These are phyloP conservation scores for Chiridota heheva DNA, from an alignment of 35 echinoderm and acorn worm species.

Conservation along the genomic window DNA sequence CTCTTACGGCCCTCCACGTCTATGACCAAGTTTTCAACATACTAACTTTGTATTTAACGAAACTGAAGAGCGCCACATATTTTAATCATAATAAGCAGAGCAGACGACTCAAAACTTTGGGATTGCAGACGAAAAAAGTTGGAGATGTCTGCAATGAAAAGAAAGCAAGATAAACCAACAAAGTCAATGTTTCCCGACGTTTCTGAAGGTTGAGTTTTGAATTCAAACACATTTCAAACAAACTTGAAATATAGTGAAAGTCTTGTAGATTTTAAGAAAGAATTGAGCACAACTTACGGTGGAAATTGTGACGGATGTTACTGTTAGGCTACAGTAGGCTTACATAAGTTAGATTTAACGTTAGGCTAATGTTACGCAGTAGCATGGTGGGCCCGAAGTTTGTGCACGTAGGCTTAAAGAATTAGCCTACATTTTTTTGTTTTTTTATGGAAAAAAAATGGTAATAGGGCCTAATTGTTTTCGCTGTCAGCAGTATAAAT, in stretches of 20 bases:
- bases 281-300: background rate
- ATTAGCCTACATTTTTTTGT: too few species aligned
- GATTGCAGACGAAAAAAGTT: slow-evolving; percentile 65
- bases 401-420: too few species aligned
- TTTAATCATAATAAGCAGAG: too few species aligned
- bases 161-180: slow-evolving; percentile 81
- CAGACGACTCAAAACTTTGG: slow-evolving; percentile 72
- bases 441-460: too few species aligned
- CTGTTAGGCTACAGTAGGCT: background rate
- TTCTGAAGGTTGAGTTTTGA: slow-evolving; percentile 63
- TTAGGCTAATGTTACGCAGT: background rate
- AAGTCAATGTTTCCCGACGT: slow-evolving; percentile 54
- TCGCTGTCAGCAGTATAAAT: too few species aligned
- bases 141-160: slow-evolving; percentile 74
- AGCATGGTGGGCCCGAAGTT: too few species aligned
- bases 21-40: too few species aligned
- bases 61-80: too few species aligned
- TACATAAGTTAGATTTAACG: background rate
- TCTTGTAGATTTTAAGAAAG: background rate
- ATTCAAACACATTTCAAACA: background rate
- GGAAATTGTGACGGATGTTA: background rate
- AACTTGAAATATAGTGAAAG: background rate
- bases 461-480: too few species aligned
- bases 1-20: too few species aligned
- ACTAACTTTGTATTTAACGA: too few species aligned